Conservation (phyloP, 2,797 vertebrate species). For the Oreochromis grahami region DNA sequence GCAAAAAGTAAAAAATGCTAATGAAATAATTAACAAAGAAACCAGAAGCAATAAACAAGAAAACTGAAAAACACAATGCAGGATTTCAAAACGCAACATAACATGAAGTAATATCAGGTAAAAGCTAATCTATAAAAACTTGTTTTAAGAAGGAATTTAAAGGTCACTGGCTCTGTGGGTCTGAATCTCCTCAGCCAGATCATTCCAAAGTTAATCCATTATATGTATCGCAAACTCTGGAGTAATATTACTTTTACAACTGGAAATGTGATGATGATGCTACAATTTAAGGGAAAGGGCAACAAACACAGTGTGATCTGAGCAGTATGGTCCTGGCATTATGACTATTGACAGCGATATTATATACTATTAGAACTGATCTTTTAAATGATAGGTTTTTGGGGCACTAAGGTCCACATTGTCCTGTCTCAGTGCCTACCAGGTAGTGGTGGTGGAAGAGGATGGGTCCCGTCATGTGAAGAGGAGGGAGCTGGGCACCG, state of each 20-base stretch:
- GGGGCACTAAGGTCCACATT: neutral
- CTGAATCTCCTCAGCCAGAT: neutral
- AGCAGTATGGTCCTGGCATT: neutral
- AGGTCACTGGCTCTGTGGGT: neutral
- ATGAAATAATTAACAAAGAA: neutral
- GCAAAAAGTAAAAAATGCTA: neutral
- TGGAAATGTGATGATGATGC: neutral
- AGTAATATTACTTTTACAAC: neutral
- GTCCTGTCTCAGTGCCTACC: slow-evolving; percentile 81
- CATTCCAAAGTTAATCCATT: neutral
- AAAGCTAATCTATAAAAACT: neutral
- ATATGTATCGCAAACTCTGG: neutral
- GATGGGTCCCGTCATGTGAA: slow-evolving; percentile 73
- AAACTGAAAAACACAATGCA: neutral
- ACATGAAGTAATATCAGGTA: neutral
- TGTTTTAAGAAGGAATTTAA: neutral
- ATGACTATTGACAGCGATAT: neutral
- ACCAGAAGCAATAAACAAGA: neutral
- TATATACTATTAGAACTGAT: neutral
- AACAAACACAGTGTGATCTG: neutral
- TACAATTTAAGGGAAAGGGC: neutral
- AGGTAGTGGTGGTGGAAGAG: slow-evolving; percentile 91
- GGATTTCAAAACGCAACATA: neutral
- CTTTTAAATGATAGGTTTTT: neutral
- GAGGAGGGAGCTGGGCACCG: slow-evolving; percentile 81